Evolutionary conservation across 2,888 invertebrate species (phyloP).

Genomic region (Brenthis ino): DNA sequence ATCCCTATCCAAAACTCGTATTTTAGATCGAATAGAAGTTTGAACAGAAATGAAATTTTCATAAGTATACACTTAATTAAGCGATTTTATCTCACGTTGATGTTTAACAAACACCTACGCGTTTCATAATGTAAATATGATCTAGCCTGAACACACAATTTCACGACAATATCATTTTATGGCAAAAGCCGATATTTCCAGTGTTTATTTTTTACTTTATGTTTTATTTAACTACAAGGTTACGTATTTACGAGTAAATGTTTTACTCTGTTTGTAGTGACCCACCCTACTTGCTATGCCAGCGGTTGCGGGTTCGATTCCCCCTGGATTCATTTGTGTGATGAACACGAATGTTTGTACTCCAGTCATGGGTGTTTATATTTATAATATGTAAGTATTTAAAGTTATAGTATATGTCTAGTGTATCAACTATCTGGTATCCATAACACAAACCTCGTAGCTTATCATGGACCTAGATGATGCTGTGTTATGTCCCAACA

Average conservation of each 20-base stretch:
- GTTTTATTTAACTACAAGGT: neutral
- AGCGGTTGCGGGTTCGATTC: too few relatives aligned
- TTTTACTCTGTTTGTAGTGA: too few relatives aligned
- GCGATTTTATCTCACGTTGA: conserved; percentile 36
- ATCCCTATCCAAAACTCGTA: neutral
- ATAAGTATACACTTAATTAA: conserved; percentile 17
- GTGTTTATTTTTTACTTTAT: neutral
- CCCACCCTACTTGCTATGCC: too few relatives aligned
- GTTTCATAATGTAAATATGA: conserved; percentile 26
- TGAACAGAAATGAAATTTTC: conserved; percentile 2
- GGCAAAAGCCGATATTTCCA: conserved; percentile 24
- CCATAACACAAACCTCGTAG: too few relatives aligned
- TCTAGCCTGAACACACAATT: conserved; percentile 19
- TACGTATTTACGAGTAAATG: neutral
- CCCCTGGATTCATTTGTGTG: too few relatives aligned
- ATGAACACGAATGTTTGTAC: too few relatives aligned
- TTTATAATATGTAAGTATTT: too few relatives aligned
- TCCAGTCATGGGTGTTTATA: too few relatives aligned
- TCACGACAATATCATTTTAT: conserved; percentile 18
- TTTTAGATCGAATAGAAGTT: conserved; percentile 3
- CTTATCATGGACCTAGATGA: too few relatives aligned
- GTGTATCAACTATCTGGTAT: too few relatives aligned
- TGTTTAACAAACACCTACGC: conserved; percentile 33
- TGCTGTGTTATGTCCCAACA: too few relatives aligned
- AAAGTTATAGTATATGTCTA: too few relatives aligned